phyloP scores from a whole-genome alignment of 2,797 vertebrate species.

The Coregonus suidteri region DNA sequence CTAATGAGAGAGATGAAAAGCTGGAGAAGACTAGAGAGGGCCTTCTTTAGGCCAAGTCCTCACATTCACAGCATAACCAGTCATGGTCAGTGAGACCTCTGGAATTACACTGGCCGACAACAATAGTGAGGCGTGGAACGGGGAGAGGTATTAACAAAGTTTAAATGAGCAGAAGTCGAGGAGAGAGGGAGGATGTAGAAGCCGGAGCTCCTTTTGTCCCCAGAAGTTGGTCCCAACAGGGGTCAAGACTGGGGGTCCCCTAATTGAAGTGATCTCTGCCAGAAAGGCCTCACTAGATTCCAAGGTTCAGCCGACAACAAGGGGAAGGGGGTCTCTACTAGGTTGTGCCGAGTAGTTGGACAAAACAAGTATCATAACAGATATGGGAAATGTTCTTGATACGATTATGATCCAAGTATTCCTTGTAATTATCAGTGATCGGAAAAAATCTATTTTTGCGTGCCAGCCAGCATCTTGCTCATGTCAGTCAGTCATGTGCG shows the following conservation, averaged over 20 bases:
- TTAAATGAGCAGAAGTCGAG: conserved; percentile 55
- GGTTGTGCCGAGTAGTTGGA: too few species aligned
- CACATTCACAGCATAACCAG: not conserved
- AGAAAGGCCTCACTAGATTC: conserved; percentile 2
- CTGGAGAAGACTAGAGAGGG: not conserved
- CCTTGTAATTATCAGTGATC: too few species aligned
- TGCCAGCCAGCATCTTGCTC: too few species aligned
- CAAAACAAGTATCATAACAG: too few species aligned
- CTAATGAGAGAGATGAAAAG: not conserved
- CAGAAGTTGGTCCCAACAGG: not conserved
- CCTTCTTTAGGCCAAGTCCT: not conserved
- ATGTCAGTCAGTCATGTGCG: too few species aligned
- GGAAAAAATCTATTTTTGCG: too few species aligned
- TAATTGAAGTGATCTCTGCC: conserved; percentile 27
- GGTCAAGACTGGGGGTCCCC: conserved; percentile 40
- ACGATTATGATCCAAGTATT: too few species aligned
- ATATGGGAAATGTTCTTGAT: too few species aligned
- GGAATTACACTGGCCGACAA: conserved; percentile 13
- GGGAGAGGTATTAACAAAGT: conserved; percentile 30
- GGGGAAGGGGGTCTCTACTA: conserved; percentile 5
- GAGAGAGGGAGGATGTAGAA: conserved; percentile 14
- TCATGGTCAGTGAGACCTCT: conserved; percentile 2
- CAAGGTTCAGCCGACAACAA: not conserved
- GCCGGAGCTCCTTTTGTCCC: not conserved
- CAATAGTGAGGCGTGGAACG: conserved; percentile 19